These are phyloP conservation scores for Ardeotis arabs DNA, from an alignment of 2,113 vertebrate species.

Conservation along the genomic window DNA sequence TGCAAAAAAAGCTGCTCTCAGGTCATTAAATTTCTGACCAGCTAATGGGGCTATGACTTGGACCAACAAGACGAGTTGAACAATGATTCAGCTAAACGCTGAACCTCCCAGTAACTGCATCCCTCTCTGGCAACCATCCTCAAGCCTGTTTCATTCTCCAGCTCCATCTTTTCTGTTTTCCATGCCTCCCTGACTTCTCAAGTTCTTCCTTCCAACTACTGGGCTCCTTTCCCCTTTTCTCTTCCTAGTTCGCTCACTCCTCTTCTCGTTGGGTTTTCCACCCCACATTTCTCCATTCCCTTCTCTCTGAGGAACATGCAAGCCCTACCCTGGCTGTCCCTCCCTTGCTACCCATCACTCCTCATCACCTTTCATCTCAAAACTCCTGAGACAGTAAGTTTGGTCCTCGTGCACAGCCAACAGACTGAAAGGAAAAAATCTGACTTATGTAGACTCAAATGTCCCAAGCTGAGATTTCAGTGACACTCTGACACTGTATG, in stretches of 20 bases:
- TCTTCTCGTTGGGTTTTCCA: neutral
- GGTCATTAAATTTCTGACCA: neutral
- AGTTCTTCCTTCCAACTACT: neutral
- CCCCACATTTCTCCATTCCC: neutral
- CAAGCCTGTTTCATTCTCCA: neutral
- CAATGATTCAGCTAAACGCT: fast-evolving
- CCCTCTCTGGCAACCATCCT: neutral
- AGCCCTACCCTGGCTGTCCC: neutral
- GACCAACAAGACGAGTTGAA: neutral
- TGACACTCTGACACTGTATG: neutral
- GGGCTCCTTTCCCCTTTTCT: neutral
- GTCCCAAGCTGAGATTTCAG: neutral
- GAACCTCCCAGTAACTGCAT: neutral
- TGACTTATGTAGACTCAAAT: fast-evolving
- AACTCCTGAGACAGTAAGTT: neutral
- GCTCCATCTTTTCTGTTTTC: neutral
- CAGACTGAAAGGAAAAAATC: neutral
- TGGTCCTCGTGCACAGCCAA: neutral
- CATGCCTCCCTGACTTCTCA: neutral
- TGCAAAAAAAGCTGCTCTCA: neutral
- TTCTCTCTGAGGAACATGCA: fast-evolving
- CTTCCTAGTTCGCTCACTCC: neutral
- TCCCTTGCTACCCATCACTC: neutral
- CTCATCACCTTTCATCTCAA: neutral
- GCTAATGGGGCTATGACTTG: neutral